Evolutionary conservation across 2,888 invertebrate genomes (phyloP), one percentile per base, ranked within the genome.

Genomic region (Drosophila acutilabella): DNA sequence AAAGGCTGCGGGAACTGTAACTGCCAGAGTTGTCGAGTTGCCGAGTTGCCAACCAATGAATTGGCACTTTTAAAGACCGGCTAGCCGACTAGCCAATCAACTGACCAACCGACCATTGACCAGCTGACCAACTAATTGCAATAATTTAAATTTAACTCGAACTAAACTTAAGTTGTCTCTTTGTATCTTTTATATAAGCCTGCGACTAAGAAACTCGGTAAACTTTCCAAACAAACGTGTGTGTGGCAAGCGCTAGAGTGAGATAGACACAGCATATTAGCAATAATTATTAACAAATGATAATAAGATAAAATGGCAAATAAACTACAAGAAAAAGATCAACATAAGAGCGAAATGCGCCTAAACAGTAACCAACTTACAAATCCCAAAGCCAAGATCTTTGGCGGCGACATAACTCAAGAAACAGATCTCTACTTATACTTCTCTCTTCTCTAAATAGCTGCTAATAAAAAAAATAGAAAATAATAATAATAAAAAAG

Each of bases 91-190:
- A 45, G 45, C 61, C 45, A 44, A 61, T 23, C 68, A 53, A 71
- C 53, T 59, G 64, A 70, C 57, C 58, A 76, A 69, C 51, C 54
- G 44, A 56, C 52, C 62, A 66, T 67, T 51, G 40, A 56, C 56
- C 52, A 48, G 36, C 16, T 51, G 47, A 64, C 50, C 54, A 59
- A 51, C 54, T 64, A 83, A 86, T 86, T 83, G 78, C 87, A 71
- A 75, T 84, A 74, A 83, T 87, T 81, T 81, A 57, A 75, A 81
- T 81, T 78, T 70, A 77, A 67, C 75, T 68, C 53, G 78, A 74
- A 80, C 62, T 47, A 52, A 64, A 62, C 47, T 59, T 42, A 53
- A 69, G 14, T 50, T 59, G 59, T 20, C 42, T 61, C 45, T 50
- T 66, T 84, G 72, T 76, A 70, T 81, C 78, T 47, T 50, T 66